Conservation (phyloP, 92 coral and sea anemone species). For the Actinernus sp. region DNA sequence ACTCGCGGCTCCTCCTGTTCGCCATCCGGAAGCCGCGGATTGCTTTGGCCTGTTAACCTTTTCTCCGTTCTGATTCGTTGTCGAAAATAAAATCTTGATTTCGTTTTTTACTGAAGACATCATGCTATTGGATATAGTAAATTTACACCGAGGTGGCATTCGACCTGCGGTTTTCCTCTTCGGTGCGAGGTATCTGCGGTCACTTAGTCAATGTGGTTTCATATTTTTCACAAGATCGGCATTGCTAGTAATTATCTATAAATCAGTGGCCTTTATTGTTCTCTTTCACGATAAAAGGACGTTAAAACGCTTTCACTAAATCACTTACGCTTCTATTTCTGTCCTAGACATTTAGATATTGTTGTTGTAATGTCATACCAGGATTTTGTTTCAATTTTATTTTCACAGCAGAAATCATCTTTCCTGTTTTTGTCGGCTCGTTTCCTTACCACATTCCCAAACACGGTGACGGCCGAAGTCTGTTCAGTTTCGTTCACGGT, state of each 20-base stretch:
- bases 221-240: background rate
- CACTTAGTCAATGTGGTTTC: background rate
- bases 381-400: too few species aligned
- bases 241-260: slow-evolving; percentile 2
- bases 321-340: too few species aligned
- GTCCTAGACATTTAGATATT: too few species aligned
- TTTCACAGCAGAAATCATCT: slow-evolving; percentile 3
- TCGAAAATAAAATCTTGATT: too few species aligned
- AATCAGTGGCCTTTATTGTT: slow-evolving; percentile 1
- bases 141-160: too few species aligned
- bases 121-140: too few species aligned
- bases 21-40: slow-evolving; percentile 25
- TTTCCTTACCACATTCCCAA: slow-evolving; percentile 8
- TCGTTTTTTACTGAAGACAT: too few species aligned
- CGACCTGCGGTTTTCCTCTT: slow-evolving; percentile 7
- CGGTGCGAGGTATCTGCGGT: slow-evolving; percentile 4
- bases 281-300: background rate
- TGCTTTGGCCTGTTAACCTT: slow-evolving; percentile 18
- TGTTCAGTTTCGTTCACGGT: slow-evolving; percentile 8
- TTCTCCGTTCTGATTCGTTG: too few species aligned
- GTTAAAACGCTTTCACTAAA: too few species aligned
- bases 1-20: slow-evolving; percentile 30
- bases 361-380: too few species aligned
- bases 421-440: slow-evolving; percentile 11
- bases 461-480: slow-evolving; percentile 1